Base-by-base conservation (phyloP, 2,888 invertebrate genomes). In the Xanthostigma xanthostigma region DNA sequence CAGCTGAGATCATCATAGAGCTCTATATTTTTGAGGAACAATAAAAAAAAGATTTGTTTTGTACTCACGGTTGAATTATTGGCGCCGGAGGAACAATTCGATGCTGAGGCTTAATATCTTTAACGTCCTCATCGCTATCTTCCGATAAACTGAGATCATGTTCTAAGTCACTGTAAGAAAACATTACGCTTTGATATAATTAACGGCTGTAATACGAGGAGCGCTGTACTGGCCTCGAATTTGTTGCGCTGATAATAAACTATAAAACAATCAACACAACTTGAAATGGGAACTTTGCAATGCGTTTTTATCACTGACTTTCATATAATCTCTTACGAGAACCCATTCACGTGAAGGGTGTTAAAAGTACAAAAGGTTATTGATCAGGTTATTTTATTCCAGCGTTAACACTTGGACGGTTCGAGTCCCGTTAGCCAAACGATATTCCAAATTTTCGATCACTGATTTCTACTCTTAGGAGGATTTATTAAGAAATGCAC, bases 71-170 rank as follows among this genome's bases (percentile, higher is more conserved):
- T 58, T 64, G 66, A 55, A 69, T 64, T 57, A 69, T 60, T 44
- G 62, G 59, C 51, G 62, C 51, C 53, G 59, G 58, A 53, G 58
- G 48, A 48, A 56, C 47, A 50, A 58, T 55, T 50, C 55, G 55
- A 50, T 64, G 63, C 43, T 60, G 59, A 17, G 48, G 33, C 38
- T 43, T 48, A 41, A 43, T 34, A 43, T 48, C 67, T 49, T 66
- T 65, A 34, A 65, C 64, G 49, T 86, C 85, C 60, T 87, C 86
- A 57, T 88, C 87, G 60, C 86, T 87, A 64, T 86, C 72, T 53
- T 74, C 87, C 13, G 87, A 85, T 50, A 87, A 66, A 51, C 78
- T 78, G 56, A 87, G 72, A 68, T 87, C 86, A 63, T 79, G 78
- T 57, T 72, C 69, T 55, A 79, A 64, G 58, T 73, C 71, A 46